These are phyloP conservation scores for Polyommatus iphigenia DNA, from an alignment of 2,888 invertebrate species.

Conservation along the genomic window DNA sequence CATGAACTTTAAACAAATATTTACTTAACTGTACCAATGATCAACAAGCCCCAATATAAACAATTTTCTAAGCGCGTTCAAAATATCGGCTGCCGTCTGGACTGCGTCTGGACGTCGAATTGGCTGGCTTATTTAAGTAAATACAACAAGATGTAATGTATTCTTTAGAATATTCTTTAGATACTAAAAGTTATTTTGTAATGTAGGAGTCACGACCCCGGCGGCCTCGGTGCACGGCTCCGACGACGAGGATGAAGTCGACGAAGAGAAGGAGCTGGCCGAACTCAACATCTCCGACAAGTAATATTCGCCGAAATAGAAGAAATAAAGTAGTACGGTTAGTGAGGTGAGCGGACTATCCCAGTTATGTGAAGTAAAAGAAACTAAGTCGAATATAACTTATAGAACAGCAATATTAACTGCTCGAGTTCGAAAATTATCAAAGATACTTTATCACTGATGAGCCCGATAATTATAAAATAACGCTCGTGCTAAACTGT, in stretches of 20 bases:
- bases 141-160: too few species aligned
- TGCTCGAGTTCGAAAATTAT: neutral
- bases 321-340: neutral
- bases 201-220: slow-evolving; percentile 88
- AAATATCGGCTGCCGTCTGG: too few species aligned
- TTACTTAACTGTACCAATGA: neutral
- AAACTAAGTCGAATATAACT: too few species aligned
- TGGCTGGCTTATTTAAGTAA: too few species aligned
- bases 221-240: slow-evolving; percentile 93
- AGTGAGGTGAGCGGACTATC: neutral
- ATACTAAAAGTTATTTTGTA: slow-evolving; percentile 11
- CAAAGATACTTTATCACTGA: too few species aligned
- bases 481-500: too few species aligned
- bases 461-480: too few species aligned
- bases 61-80: too few species aligned
- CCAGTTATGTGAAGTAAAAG: too few species aligned
- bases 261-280: slow-evolving; percentile 89
- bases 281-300: slow-evolving; percentile 72
- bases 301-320: slow-evolving; percentile 36
- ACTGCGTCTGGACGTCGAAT: too few species aligned
- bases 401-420: neutral
- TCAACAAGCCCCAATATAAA: too few species aligned
- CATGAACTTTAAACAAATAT: neutral
- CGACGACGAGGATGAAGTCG: slow-evolving; percentile 89
- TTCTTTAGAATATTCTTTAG: too few species aligned